Evolutionary conservation across 1,140 invertebrate species (phyloP).

Genomic region (Lordiphosa clarofinis): DNA sequence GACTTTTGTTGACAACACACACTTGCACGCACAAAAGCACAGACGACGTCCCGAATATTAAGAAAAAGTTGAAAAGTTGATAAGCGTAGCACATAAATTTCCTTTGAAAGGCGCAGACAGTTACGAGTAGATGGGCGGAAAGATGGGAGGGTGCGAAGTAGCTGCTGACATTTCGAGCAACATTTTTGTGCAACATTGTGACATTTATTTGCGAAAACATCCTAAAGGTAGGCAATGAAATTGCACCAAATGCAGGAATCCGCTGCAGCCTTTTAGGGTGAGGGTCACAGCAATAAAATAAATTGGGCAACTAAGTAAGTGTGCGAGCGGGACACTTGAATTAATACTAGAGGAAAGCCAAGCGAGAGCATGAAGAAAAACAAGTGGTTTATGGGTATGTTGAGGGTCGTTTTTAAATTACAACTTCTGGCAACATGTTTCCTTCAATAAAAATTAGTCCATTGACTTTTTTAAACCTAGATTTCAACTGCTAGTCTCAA

Average conservation of each 20-base stretch:
- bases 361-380: not conserved
- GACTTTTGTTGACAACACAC: conserved; percentile 62
- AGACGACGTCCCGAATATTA: conserved; percentile 5
- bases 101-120: conserved; percentile 16
- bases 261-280: conserved; percentile 33
- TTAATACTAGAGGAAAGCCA: conserved; percentile 15
- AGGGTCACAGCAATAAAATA: conserved; percentile 18
- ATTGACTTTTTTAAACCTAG: no score
- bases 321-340: conserved; percentile 26
- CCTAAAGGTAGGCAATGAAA: conserved; percentile 45
- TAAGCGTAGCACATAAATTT: conserved; percentile 14
- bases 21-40: conserved; percentile 5
- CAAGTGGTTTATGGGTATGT: no score
- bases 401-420: no score
- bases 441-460: no score
- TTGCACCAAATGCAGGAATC: conserved; percentile 35
- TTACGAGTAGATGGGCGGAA: not conserved
- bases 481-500: no score
- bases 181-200: conserved; percentile 23
- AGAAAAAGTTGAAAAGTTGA: conserved; percentile 11
- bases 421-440: no score
- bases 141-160: not conserved
- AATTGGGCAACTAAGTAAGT: conserved; percentile 32
- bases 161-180: conserved; percentile 36
- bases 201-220: conserved; percentile 6